Base-by-base conservation (phyloP, 2,888 invertebrate species). In the Stenotaenia linearis region DNA sequence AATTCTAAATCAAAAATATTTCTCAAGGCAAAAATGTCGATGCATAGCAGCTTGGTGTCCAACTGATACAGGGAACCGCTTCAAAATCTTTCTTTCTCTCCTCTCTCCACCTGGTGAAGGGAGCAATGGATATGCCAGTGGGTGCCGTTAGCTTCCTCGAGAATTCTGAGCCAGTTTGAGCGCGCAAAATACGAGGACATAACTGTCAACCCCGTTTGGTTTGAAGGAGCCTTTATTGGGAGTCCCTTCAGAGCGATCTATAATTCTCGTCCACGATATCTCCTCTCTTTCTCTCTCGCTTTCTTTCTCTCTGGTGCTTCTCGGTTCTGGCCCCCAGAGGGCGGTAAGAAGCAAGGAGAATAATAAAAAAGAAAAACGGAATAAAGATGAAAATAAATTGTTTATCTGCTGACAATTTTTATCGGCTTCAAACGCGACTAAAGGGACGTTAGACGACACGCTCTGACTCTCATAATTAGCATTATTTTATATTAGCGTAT, bases 181-280 rank as follows among this genome's bases (percentile, higher is more conserved):
- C 69, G 69, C 69, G 69, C 69, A 69, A 69, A 69, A 69, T 69
- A 69, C 69, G 69, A 69, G 69, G 25, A 28, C 69, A 69, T 69
- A 69, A 69, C 69, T 69, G 69, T 69, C 69, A 69, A 69, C 69
- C 69, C 69, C 69, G 69, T 69, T 69, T 69, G 69, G 69, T 69
- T 69, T 69, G 69, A 69, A 69, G 69, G 69, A 69, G 69, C 69
- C 69, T 69, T 69, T 69, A 69, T 69, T 69, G 69, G 69, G 69
- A 69, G 69, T 69, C 69, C 69, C 69, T 69, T 69, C 69, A 69
- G 69, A 69, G 69, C 69, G 69, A 69, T 69, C 69, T 69, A 69
- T 69, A 69, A 69, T 69, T 69, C 69, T 69, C 69, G 69, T 69
- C 69, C 69, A 69, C 69, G 25, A 69, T 69, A 69, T 69, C 69